Evolutionary conservation across 2,113 vertebrate species (phyloP), one percentile per base, ranked within the genome.

Genomic region (Alethe diademata): DNA sequence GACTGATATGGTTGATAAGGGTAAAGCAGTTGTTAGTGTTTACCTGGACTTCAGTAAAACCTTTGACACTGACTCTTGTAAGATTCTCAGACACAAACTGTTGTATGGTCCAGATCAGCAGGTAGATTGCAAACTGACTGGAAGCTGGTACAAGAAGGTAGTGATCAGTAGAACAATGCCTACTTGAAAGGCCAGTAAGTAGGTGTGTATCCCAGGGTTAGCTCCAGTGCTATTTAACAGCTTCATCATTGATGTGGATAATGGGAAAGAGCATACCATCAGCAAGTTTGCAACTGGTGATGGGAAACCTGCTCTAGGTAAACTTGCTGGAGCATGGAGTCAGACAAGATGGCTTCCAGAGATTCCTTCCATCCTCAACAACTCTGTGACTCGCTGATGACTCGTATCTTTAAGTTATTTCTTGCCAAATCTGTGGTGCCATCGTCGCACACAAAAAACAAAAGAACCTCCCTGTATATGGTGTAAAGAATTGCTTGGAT

Each of bases 401-500:
- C 4, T 4, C 6, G 15, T 35, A 51, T 10, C 23, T 54, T 88
- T 65, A 50, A 50, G 10, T 56, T 8, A 48, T 35, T 80, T 85
- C 31, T 67, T 83, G 13, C 3, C 26, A 38, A 66, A n/a, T 19
- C 19, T 47, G 10, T 60, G 8, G 5, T 58, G 45, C 3, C 13
- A 25, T 25, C 48, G n/a, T 58, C 40, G 43, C 6, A 61, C 16
- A n/a, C 6, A 24, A 25, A 23, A n/a, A 8, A 26, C 6, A 83
- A 38, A n/a, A 6, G 18, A 31, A 8, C 8, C 8, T 14, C 26
- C 19, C 31, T 43, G 7, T 11, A n/a, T 33, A 22, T 42, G 12
- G 0, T 24, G 1, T 24, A 31, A 79, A 84, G 7, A 38, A 25
- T 10, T 54, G 2, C 29, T 45, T 0, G 0, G 11, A 2, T 61